Conservation (phyloP, 2,797 vertebrate species). For the Chromis chromis region DNA sequence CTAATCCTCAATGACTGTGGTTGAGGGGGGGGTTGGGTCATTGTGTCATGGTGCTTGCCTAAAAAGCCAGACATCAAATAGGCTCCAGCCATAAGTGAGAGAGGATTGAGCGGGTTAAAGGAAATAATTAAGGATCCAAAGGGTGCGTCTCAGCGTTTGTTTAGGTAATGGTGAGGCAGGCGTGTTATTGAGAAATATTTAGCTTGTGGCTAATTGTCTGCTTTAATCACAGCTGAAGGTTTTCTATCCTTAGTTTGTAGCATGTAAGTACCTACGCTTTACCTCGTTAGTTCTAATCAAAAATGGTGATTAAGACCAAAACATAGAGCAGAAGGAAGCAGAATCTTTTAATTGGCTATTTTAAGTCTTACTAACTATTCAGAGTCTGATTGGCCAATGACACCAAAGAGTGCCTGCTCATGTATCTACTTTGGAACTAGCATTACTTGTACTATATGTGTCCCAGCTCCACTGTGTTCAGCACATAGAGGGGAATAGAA, state of each 20-base stretch:
- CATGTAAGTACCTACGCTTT: not conserved
- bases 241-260: conserved; percentile 4
- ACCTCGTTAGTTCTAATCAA: not conserved
- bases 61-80: conserved; percentile 61
- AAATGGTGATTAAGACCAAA: not conserved
- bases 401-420: not conserved
- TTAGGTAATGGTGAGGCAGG: conserved; percentile 6
- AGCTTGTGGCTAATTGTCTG: conserved; percentile 2
- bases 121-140: conserved; percentile 56
- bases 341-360: not conserved
- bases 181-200: conserved; percentile 6
- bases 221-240: not conserved
- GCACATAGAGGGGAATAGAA: not conserved
- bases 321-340: not conserved
- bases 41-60: conserved; percentile 36
- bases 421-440: not conserved
- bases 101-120: conserved; percentile 45
- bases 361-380: not conserved
- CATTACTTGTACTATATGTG: not conserved
- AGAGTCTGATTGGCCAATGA: not conserved
- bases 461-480: not conserved
- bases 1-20: conserved; percentile 52
- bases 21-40: conserved; percentile 11
- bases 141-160: conserved; percentile 5
- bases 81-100: conserved; percentile 56